Evolutionary conservation across 2,888 invertebrate genomes (phyloP).

Genomic region (Metopia argyrocephala): DNA sequence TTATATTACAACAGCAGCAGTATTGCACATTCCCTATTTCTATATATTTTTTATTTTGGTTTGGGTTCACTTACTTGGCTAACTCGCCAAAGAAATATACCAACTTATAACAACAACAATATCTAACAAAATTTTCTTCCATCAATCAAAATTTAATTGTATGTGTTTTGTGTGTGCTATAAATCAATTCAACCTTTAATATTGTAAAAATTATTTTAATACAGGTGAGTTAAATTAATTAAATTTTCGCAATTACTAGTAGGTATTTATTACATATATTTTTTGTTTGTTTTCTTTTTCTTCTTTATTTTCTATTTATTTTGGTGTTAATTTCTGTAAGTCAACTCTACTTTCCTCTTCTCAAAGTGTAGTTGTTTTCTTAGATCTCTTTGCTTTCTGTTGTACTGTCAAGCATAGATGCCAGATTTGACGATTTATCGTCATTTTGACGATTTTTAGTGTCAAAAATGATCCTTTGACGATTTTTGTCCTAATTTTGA

Average conservation of each 20-base stretch:
- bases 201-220: conserved; percentile 46
- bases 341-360: too few species aligned
- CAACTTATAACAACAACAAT: conserved; percentile 5
- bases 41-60: conserved; percentile 28
- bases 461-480: too few species aligned
- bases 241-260: neutral
- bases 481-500: too few species aligned
- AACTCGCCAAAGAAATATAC: neutral
- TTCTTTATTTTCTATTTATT: conserved; percentile 23
- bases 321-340: conserved; percentile 47
- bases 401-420: too few species aligned
- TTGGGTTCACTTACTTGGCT: conserved; percentile 33
- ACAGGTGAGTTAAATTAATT: conserved; percentile 51
- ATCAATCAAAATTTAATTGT: neutral
- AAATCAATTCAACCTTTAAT: conserved; percentile 14
- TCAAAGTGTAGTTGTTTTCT: too few species aligned
- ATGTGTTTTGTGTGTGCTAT: too few species aligned
- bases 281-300: neutral
- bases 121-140: neutral
- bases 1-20: too few species aligned
- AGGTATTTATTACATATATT: conserved; percentile 13
- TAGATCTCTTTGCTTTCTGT: too few species aligned
- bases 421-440: too few species aligned
- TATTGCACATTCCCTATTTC: conserved; percentile 52
- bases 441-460: too few species aligned